Conservation (phyloP, 1,140 invertebrate species). For the Dolichoris vasculosae region DNA sequence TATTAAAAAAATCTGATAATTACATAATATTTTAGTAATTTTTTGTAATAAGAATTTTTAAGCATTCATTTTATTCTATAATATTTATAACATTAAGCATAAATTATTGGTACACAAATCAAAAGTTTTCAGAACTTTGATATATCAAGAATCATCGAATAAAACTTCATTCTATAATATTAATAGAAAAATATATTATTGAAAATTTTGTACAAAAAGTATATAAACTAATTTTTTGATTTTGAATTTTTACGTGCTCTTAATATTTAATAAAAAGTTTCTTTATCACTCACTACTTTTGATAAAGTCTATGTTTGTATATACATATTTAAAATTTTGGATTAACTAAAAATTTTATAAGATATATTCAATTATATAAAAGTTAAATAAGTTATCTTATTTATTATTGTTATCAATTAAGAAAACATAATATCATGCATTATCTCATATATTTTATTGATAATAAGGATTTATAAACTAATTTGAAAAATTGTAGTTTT, state of each 20-base stretch:
- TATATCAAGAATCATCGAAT: neutral
- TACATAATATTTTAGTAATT: neutral
- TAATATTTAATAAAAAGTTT: neutral
- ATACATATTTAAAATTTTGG: neutral
- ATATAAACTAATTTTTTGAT: neutral
- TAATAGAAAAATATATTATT: neutral
- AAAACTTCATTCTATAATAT: neutral
- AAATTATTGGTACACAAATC: neutral
- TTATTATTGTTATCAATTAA: too few species aligned
- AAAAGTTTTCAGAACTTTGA: neutral
- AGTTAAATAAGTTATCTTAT: too few species aligned
- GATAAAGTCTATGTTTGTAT: neutral
- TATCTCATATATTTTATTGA: too few species aligned
- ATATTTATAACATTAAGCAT: neutral
- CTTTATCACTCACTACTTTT: neutral
- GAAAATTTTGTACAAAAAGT: neutral
- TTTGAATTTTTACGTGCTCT: neutral
- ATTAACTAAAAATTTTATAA: neutral
- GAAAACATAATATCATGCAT: too few species aligned
- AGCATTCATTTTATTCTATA: neutral
- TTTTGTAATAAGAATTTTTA: neutral
- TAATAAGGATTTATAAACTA: too few species aligned
- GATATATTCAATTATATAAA: neutral
- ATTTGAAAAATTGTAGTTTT: too few species aligned
- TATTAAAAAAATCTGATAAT: too few species aligned